Conservation (phyloP, 2,888 invertebrate species). For the Euspilapteryx auroguttella region DNA sequence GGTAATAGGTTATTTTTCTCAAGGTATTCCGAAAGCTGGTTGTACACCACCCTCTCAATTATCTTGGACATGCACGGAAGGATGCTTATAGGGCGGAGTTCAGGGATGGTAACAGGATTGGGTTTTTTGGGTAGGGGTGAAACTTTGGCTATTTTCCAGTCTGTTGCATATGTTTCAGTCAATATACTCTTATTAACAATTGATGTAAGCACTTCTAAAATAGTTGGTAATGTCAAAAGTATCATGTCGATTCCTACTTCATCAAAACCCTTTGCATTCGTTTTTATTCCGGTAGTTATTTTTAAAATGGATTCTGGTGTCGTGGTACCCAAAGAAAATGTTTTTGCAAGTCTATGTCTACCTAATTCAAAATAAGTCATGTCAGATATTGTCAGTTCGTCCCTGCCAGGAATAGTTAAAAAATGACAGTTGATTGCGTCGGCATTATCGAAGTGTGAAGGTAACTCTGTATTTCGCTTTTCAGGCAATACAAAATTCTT, state of each 20-base stretch:
- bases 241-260: slow-evolving; percentile 1
- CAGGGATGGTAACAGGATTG: background rate
- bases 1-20: too few species aligned
- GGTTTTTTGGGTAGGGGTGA: background rate
- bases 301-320: background rate
- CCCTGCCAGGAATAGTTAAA: background rate
- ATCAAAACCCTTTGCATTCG: background rate
- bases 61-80: too few species aligned
- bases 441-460: background rate
- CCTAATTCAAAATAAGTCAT: background rate
- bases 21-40: too few species aligned
- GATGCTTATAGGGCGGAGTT: background rate
- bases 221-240: background rate
- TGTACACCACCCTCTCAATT: too few species aligned
- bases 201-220: background rate
- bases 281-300: background rate
- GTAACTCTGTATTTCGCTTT: background rate
- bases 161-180: background rate
- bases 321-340: background rate
- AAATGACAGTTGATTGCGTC: background rate
- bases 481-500: background rate
- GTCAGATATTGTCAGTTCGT: background rate
- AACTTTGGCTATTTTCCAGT: background rate
- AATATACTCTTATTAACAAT: background rate
- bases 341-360: background rate